Percentiles rank a stretch among this genome's conserved stretches.
These are phyloP conservation scores for Echinarachnius parma DNA, from an alignment of 53 echinoderm and acorn worm species.

Conservation along the genomic window DNA sequence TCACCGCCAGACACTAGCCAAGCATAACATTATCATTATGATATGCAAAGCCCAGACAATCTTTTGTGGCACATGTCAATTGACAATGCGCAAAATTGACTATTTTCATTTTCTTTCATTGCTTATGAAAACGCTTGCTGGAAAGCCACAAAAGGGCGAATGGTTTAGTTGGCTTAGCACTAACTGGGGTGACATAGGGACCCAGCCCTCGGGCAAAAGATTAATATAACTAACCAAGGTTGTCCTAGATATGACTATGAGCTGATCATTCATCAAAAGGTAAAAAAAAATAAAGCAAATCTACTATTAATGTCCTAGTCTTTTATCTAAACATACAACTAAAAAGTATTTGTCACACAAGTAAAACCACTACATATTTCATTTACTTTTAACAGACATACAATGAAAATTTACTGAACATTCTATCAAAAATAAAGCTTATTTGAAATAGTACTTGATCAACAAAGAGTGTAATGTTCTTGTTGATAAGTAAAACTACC, in stretches of 20 bases:
- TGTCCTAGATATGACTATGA: constrained; percentile 48
- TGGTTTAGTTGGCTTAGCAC: constrained; percentile 10
- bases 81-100: constrained; percentile 36
- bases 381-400: too few relatives aligned
- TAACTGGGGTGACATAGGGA: constrained; percentile 29
- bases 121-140: constrained; percentile 9
- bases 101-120: constrained; percentile 10
- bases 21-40: constrained; percentile 46
- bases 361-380: too few relatives aligned
- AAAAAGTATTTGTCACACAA: too few relatives aligned
- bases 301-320: too few relatives aligned
- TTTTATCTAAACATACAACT: too few relatives aligned
- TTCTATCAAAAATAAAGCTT: too few relatives aligned
- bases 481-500: too few relatives aligned
- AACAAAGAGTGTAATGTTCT: too few relatives aligned
- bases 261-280: constrained; percentile 47
- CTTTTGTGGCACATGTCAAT: constrained; percentile 29
- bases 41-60: constrained; percentile 30
- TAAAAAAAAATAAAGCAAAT: too few relatives aligned
- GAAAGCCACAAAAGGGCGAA: constrained; percentile 23
- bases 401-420: too few relatives aligned
- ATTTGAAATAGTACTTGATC: too few relatives aligned
- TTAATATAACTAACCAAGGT: constrained; percentile 30
- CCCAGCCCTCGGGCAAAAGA: constrained; percentile 30
- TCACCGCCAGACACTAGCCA: constrained; percentile 7